These are phyloP conservation scores for Periophthalmus modestus DNA, from an alignment of 2,113 vertebrate species.

Conservation along the genomic window DNA sequence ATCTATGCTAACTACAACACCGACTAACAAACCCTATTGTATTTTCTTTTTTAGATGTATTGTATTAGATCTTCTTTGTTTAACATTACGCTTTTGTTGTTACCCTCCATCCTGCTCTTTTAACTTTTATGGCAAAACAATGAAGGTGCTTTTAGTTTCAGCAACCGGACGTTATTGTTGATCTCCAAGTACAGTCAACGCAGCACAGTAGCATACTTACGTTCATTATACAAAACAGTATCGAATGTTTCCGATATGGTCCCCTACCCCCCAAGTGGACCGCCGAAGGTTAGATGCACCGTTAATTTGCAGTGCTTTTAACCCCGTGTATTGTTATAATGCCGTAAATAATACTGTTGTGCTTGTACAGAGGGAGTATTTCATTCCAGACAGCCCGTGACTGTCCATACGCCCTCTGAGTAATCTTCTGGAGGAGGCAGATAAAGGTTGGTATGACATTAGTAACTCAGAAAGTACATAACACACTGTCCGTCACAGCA, in stretches of 20 bases:
- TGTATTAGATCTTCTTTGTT: too few relatives aligned
- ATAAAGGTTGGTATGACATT: neutral
- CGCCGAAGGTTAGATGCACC: constrained; percentile 8
- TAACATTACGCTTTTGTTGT: too few relatives aligned
- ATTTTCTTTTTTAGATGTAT: too few relatives aligned
- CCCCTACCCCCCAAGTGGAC: neutral
- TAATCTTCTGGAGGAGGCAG: neutral
- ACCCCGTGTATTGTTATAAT: neutral
- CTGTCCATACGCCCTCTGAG: neutral
- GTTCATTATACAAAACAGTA: constrained; percentile 34
- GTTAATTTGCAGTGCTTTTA: constrained; percentile 2
- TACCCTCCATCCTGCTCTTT: too few relatives aligned
- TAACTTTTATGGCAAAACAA: neutral
- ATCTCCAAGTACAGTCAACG: neutral
- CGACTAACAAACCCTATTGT: too few relatives aligned
- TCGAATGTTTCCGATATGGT: constrained; percentile 20
- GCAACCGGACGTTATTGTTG: neutral
- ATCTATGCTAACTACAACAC: too few relatives aligned
- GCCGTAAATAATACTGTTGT: constrained; percentile 14
- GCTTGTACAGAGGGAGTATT: neutral
- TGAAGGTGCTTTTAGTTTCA: neutral
- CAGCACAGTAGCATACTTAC: constrained; percentile 32
- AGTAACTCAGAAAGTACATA: neutral
- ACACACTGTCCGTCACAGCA: neutral
- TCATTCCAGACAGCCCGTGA: neutral